These are phyloP conservation scores for Caenorhabditis parvicauda DNA, from an alignment of 2,888 invertebrate species.

Conservation along the genomic window DNA sequence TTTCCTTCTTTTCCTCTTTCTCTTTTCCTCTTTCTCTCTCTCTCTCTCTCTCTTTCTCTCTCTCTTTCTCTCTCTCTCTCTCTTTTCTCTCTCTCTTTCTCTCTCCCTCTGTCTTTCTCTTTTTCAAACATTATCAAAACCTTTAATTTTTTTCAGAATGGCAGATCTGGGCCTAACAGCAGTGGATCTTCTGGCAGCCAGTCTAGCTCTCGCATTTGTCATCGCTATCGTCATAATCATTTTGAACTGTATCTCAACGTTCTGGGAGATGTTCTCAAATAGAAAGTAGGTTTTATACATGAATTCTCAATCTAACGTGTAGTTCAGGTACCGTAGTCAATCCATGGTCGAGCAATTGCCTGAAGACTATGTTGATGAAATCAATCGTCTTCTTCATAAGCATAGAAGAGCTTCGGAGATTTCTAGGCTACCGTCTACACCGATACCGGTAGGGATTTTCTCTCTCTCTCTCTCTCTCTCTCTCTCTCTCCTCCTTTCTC, in stretches of 20 bases:
- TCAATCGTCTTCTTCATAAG: conserved; percentile 15
- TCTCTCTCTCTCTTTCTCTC: conserved; percentile 4
- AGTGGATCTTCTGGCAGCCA: conserved; percentile 21
- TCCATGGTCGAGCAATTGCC: conserved; percentile 19
- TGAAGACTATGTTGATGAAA: conserved; percentile 28
- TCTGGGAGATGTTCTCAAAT: conserved; percentile 20
- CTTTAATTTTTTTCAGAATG: conserved; percentile 5
- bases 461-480: too few species aligned
- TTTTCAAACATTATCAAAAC: background rate
- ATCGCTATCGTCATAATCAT: conserved; percentile 21
- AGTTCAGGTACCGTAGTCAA: conserved; percentile 8
- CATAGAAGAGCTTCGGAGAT: too few species aligned
- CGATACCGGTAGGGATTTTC: too few species aligned
- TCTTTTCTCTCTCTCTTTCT: background rate
- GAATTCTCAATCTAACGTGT: background rate
- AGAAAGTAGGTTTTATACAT: background rate
- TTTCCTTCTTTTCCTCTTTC: background rate
- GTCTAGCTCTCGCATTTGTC: conserved; percentile 16
- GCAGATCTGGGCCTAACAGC: conserved; percentile 25
- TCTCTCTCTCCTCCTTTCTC: too few species aligned
- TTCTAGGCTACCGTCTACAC: too few species aligned
- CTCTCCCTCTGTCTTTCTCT: background rate
- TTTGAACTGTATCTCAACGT: conserved; percentile 25
- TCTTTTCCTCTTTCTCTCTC: conserved; percentile 3
- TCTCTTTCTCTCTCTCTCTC: conserved; percentile 3